Conservation (phyloP, 2,888 invertebrate genomes). For the Brachypalpus laphriformis region DNA sequence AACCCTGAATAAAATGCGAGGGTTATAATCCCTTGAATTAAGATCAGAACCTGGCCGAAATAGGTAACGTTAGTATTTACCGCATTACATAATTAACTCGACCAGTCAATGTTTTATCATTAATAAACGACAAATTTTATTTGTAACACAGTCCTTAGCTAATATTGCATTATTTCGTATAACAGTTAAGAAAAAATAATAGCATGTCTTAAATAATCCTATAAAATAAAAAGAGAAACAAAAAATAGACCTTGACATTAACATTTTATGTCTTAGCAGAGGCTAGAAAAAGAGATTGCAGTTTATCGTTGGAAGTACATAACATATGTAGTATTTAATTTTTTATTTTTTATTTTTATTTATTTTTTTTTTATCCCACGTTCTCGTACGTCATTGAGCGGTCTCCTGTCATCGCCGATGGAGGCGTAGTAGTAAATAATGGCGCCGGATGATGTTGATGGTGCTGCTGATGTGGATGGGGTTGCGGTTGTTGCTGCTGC, state of each 20-base stretch:
- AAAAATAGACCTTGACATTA: constrained; percentile 27
- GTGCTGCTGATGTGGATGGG: constrained; percentile 79
- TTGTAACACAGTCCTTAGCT: constrained; percentile 69
- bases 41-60: too few relatives aligned
- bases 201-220: constrained; percentile 41
- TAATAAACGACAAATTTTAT: constrained; percentile 63
- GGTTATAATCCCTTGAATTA: too few relatives aligned
- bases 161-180: constrained; percentile 69
- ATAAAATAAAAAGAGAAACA: constrained; percentile 27
- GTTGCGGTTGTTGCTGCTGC: constrained; percentile 79
- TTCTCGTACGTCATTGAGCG: constrained; percentile 81
- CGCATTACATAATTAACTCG: too few relatives aligned
- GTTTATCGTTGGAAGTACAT: constrained; percentile 18
- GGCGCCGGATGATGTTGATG: constrained; percentile 80
- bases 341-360: too few relatives aligned
- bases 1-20: too few relatives aligned
- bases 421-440: constrained; percentile 78
- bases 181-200: constrained; percentile 59
- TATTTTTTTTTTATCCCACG: constrained; percentile 78
- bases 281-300: constrained; percentile 57
- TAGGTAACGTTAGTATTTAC: too few relatives aligned
- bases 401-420: constrained; percentile 79
- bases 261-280: constrained; percentile 52
- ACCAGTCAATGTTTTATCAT: background rate
- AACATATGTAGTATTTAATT: too few relatives aligned